These are phyloP conservation scores for Cardiocondyla obscurior DNA, from an alignment of 1,140 invertebrate species.

Conservation along the genomic window DNA sequence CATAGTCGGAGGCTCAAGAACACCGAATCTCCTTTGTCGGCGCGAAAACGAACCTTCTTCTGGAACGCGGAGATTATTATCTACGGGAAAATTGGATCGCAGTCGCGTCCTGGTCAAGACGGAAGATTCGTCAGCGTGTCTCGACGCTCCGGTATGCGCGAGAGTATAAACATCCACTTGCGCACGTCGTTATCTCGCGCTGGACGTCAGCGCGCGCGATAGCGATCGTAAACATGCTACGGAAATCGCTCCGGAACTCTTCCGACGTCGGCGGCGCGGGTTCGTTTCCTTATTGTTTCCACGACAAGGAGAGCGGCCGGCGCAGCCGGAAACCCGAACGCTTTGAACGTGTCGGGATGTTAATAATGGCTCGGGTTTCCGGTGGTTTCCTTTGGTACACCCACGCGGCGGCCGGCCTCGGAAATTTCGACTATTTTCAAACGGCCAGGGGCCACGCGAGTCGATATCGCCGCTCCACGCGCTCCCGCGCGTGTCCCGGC, in stretches of 20 bases:
- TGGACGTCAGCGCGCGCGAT: not conserved
- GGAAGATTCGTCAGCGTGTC: not conserved
- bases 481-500: not conserved
- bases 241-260: not conserved
- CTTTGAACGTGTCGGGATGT: not conserved
- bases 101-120: not conserved
- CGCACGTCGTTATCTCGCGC: slow-evolving; percentile 4
- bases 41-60: not conserved
- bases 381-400: not conserved
- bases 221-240: slow-evolving; percentile 38
- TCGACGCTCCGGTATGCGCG: too few relatives aligned
- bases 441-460: not conserved
- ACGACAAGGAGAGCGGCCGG: not conserved
- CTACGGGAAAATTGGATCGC: not conserved
- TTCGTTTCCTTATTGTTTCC: not conserved
- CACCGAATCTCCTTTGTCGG: too few relatives aligned
- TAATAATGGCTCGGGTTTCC: slow-evolving; percentile 19
- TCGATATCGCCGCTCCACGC: not conserved
- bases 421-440: slow-evolving; percentile 50
- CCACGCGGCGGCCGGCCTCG: not conserved
- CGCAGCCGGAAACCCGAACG: slow-evolving; percentile 3
- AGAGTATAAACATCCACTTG: slow-evolving; percentile 4
- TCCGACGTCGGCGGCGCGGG: not conserved
- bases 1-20: too few relatives aligned
- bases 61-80: not conserved